Percentiles rank a stretch among this genome's conserved stretches.
Evolutionary conservation across 2,113 vertebrate species (phyloP).

Genomic region (Archilochus colubris): DNA sequence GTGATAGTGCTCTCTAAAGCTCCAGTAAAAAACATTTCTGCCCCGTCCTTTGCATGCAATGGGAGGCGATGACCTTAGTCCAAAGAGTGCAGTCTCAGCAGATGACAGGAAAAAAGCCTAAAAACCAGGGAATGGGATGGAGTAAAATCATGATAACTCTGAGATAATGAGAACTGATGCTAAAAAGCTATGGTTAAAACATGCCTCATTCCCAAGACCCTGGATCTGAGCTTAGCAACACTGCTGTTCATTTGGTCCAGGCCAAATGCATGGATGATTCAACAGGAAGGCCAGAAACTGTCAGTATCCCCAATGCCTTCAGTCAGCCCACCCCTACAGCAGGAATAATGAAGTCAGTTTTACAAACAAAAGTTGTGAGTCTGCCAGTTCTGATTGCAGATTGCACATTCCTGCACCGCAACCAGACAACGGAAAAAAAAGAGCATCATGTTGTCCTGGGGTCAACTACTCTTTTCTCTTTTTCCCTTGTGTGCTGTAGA

Average conservation of each 20-base stretch:
- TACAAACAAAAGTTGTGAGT: constrained; percentile 48
- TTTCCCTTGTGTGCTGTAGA: neutral
- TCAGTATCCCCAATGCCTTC: constrained; percentile 11
- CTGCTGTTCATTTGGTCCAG: neutral
- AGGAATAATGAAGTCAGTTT: constrained; percentile 51
- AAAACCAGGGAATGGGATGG: neutral
- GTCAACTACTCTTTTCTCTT: constrained; percentile 38
- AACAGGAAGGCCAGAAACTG: constrained; percentile 43
- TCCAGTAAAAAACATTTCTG: constrained; percentile 8
- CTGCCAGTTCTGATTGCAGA: constrained; percentile 42
- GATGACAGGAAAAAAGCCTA: constrained; percentile 13
- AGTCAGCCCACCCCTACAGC: constrained; percentile 46
- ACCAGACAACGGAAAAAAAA: constrained; percentile 20
- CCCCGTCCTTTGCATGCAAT: neutral
- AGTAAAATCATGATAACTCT: neutral
- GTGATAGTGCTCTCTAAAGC: constrained; percentile 12
- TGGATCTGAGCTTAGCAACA: neutral
- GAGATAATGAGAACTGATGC: neutral
- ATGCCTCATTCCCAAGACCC: neutral
- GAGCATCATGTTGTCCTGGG: neutral
- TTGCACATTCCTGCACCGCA: constrained; percentile 45
- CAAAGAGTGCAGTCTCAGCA: neutral
- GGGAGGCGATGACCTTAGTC: neutral
- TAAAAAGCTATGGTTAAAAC: neutral
- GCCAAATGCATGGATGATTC: constrained; percentile 19